Percentiles rank a stretch among this genome's conserved stretches.
Evolutionary conservation across 2,888 invertebrate genomes (phyloP).

Genomic region (Serrognathus titanus): DNA sequence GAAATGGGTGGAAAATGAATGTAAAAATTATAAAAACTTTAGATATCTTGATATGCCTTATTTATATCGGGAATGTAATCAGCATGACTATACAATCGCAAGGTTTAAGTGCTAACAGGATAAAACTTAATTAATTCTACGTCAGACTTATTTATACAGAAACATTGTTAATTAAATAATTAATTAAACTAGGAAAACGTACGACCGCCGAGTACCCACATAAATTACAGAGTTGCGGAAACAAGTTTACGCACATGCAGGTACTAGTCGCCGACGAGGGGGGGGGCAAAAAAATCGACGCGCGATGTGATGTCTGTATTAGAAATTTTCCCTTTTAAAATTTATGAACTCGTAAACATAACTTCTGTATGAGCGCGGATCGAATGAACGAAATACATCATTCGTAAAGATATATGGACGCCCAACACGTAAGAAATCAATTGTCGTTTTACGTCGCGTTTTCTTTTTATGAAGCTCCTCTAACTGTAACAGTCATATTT

Average conservation of each 20-base stretch:
- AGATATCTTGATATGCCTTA: not conserved
- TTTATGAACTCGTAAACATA: too few relatives aligned
- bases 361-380: too few relatives aligned
- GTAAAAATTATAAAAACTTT: not conserved
- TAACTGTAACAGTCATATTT: conserved; percentile 16
- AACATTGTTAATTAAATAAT: conserved; percentile 1
- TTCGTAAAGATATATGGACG: conserved; percentile 8
- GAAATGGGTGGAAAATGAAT: too few relatives aligned
- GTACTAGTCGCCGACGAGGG: too few relatives aligned
- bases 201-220: not conserved
- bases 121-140: not conserved
- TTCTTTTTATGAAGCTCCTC: not conserved
- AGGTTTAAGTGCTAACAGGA: conserved; percentile 1
- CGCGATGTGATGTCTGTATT: too few relatives aligned
- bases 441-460: conserved; percentile 1
- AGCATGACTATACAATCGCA: not conserved
- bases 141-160: conserved; percentile 1
- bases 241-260: too few relatives aligned
- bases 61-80: not conserved
- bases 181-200: not conserved
- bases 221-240: not conserved
- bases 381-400: not conserved
- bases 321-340: too few relatives aligned
- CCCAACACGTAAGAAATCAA: conserved; percentile 19
- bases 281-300: too few relatives aligned